Evolutionary conservation across 2,888 invertebrate genomes (phyloP), one percentile per base, ranked within the genome.

Genomic region (Ichneumoninae sp.): DNA sequence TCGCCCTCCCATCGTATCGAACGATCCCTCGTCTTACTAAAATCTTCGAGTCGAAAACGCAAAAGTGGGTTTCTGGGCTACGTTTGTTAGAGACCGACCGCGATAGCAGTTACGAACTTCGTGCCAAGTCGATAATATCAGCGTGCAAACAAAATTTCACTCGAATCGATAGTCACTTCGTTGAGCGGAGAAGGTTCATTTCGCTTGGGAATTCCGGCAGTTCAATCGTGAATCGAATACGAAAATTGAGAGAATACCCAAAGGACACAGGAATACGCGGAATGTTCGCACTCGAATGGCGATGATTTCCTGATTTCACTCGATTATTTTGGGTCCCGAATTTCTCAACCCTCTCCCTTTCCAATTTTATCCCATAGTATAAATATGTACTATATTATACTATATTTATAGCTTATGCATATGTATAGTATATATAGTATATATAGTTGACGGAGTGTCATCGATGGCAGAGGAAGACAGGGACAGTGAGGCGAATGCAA

Each of bases 51-150:
- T 26, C 8, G 26, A 72, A 40, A 40, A 26, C 40, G 60, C 8
- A 57, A 40, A 72, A 72, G 57, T 72, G 60, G 72, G 72, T 72
- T 72, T 60, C 72, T 60, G 60, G 72, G 72, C 44, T 72, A 72
- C 44, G 72, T 72, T 72, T 57, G 60, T 60, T 30, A 72, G 57
- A 26, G 72, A 26, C 26, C 26, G n/a, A 44, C 26, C 44, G 40
- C 26, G 13, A 30, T 10, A 22, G 57, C 22, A 44, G 57, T 72
- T 60, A 26, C 60, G 40, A 44, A 57, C 57, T 57, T 26, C 26
- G 22, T 10, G 72, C 40, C 60, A 57, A 57, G 36, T 60, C 40
- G 44, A 57, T 60, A 26, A 26, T 26, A 57, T 57, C 72, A 57
- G 72, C 72, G 72, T 44, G 72, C 72, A 44, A 57, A 72, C 57